Base-by-base conservation (phyloP, 2,888 invertebrate species). In the Tubulanus polymorphus region DNA sequence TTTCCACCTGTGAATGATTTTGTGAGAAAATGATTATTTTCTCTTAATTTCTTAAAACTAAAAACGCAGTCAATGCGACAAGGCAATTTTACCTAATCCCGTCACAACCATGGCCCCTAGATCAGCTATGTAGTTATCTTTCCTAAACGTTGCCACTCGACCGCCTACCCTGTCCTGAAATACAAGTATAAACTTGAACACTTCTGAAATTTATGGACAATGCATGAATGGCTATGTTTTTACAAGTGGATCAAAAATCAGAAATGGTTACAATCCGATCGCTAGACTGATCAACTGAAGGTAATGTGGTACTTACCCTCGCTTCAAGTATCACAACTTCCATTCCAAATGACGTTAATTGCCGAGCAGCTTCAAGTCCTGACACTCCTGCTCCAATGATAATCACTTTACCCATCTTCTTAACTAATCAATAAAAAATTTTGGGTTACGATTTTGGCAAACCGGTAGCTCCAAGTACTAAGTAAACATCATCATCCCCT, bases 91-190 rank as follows among this genome's bases (percentile, higher is more conserved):
- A 80, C 80, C 78, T 46, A 96, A 84, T 1, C 96, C 97, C 3
- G 95, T 96, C 1, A 99, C 93, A 1, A 99, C 95, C 94, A 96
- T 95, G 0, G 96, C 96, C 1, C 97, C 91, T 47, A 88, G 78
- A 76, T 88, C 87, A 20, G 86, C 87, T 37, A 86, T 86, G 79
- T 88, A 90, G 47, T 86, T 87, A 46, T 88, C 88, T 80, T 96
- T 96, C 55, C 95, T 85, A 77, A 95, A 96, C 6, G 97, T 96
- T 1, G 94, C 93, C 68, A 97, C 92, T 52, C 99, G 85, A 3
- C 99, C 97, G 32, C 99, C 99, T 47, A 97, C 95, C 61, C 97
- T 84, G 79, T 95, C 94, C 81, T 86, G 67, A 23, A 71, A 71
- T 61, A 60, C 59, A 25, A 48, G 50, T 25, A 25, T 2, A 46